Percentiles rank a stretch among this genome's conserved stretches.
These are phyloP conservation scores for Leucania comma DNA, from an alignment of 2,888 invertebrate species.

Conservation along the genomic window DNA sequence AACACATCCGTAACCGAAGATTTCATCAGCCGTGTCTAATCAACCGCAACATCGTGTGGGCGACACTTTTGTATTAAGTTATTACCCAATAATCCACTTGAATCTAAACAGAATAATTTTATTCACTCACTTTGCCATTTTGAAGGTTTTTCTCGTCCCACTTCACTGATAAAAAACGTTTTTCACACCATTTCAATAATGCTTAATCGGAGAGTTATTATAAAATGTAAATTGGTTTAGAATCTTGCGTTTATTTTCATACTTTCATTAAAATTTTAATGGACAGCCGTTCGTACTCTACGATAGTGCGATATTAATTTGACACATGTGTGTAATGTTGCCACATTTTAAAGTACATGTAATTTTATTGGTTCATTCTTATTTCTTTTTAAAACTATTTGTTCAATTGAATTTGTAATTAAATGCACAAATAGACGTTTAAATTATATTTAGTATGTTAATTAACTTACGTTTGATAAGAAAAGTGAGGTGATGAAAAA, in stretches of 20 bases:
- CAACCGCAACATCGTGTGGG: conserved; percentile 68
- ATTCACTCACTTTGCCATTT: conserved; percentile 87
- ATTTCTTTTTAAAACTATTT: no score
- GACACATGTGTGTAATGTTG: conserved; percentile 54
- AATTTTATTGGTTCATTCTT: no score
- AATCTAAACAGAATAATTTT: conserved; percentile 62
- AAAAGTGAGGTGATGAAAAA: neutral
- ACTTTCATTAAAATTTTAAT: conserved; percentile 43
- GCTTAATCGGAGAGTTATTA: conserved; percentile 19
- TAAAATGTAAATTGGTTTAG: conserved; percentile 23
- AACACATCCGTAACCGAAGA: conserved; percentile 41
- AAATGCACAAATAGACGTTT: neutral
- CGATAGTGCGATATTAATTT: conserved; percentile 47
- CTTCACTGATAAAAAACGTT: conserved; percentile 53
- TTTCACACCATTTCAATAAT: conserved; percentile 72
- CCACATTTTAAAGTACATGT: neutral
- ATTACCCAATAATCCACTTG: conserved; percentile 66
- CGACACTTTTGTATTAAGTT: conserved; percentile 65
- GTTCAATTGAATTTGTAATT: neutral
- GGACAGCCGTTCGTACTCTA: conserved; percentile 40
- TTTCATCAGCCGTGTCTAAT: conserved; percentile 57
- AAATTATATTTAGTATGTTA: no score
- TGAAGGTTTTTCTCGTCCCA: conserved; percentile 64
- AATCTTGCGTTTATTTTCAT: conserved; percentile 56
- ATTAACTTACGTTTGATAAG: neutral